Base-by-base conservation (phyloP, 2,113 vertebrate species). In the Anarrhichthys ocellatus region DNA sequence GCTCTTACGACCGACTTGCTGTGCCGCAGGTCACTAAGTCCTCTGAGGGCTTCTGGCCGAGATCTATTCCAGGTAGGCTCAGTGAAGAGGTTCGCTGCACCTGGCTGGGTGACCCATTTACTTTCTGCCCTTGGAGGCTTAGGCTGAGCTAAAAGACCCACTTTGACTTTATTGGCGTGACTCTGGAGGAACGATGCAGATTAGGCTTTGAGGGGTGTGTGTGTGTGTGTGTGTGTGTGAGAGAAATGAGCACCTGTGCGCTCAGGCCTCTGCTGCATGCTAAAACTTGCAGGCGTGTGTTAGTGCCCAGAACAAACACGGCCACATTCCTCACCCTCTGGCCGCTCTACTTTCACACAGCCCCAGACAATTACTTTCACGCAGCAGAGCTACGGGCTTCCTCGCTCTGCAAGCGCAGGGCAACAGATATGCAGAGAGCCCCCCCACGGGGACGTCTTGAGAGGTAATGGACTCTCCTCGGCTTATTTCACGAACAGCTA, bases 231-330 rank as follows among this genome's bases (percentile, higher is more conserved):
- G 61, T 63, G 61, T 63, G 61, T 63, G 63, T 73, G 74, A 56
- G 83, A 29, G 34, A 81, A 73, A 64, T 10, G 68, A 77, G 80
- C 9, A 67, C 32, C 32, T 83, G 59, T 87, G 78, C 27, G 61
- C 50, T 42, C 81, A 34, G 48, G 76, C 64, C 52, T 72, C 88
- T 69, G 75, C 73, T 80, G 71, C 73, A 50, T 70, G 87, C 80
- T 89, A 93, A 92, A 95, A 91, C 86, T 94, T 81, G 83, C 94
- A 92, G 83, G 56, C 76, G 42, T 40, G 73, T 92, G 93, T 82
- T 67, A 88, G 80, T 9, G 67, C 81, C 78, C 84, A 86, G 76
- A 89, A 78, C 90, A 89, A 94, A 94, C 91, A 94, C 4, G 68
- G 76, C 54, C 42, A 88, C 89, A 93, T 94, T 94, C 92, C 91